Evolutionary conservation across 2,797 vertebrate species (phyloP), one percentile per base, ranked within the genome.

Genomic region (Cossypha caffra): DNA sequence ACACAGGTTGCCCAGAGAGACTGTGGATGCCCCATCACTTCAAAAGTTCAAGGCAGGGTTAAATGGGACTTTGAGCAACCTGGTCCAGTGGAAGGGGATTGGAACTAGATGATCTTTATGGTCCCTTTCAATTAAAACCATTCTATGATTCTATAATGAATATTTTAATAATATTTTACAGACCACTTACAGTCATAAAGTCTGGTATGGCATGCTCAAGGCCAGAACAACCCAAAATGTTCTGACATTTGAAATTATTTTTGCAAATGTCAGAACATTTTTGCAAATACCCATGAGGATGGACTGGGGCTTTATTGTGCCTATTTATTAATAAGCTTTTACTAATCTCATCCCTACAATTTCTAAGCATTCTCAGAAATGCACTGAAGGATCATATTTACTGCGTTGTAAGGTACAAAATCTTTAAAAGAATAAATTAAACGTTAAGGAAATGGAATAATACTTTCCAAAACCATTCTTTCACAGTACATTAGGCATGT

Each of bases 371-470:
- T 59, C 85, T 90, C 42, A 80, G 51, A 96, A 97, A 94, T 74
- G 79, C 37, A 88, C 58, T 95, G 81, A 97, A 77, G 18, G 13
- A 86, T 86, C 84, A 90, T 59, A 95, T 91, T 91, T 92, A 64
- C 76, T 91, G 77, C 89, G 92, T 94, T 52, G 94, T 38, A 75
- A 12, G 20, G 50, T 84, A 94, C 29, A 86, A 79, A 66, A 82
- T 88, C 47, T 95, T 96, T 82, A 33, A 96, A 96, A 97, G 85
- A 64, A 87, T 62, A 75, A n/a, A 75, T 90, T 93, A 81, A 86
- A 67, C 88, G 78, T 67, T 51, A 38, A 37, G 7, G 9, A 52
- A 7, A 31, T 85, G 75, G 58, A 88, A 78, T 79, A 86, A 59
- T 86, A 71, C 94, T 94, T 94, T 95, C 62, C 26, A 88, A 69